Evolutionary conservation across 2,888 invertebrate genomes (phyloP).

Genomic region (Cephus runcator): DNA sequence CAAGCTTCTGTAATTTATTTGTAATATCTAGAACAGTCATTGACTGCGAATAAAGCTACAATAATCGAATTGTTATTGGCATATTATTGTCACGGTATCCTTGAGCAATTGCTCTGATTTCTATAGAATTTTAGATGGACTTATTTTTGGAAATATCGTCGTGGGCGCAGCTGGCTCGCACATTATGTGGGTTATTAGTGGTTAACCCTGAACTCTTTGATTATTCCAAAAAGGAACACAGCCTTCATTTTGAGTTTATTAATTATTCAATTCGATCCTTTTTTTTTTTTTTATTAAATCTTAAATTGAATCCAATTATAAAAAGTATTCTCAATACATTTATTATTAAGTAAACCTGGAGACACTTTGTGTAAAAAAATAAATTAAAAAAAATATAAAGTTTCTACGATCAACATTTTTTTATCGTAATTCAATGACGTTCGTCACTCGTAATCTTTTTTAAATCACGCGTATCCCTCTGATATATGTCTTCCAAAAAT

Average conservation of each 20-base stretch:
- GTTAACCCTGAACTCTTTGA: neutral
- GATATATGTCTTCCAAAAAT: neutral
- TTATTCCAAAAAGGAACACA: neutral
- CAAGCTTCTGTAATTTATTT: neutral
- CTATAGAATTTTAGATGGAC: neutral
- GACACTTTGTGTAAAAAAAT: too few relatives aligned
- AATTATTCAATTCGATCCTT: neutral
- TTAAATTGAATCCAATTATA: too few relatives aligned
- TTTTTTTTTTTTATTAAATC: too few relatives aligned
- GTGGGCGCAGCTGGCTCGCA: slow-evolving; percentile 3
- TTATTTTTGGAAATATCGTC: slow-evolving; percentile 1
- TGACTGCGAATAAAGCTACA: neutral
- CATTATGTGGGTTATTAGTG: neutral
- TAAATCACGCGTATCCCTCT: neutral
- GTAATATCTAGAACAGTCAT: neutral
- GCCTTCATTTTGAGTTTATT: neutral
- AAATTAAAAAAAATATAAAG: neutral
- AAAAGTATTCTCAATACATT: too few relatives aligned
- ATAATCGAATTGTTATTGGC: neutral
- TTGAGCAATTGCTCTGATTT: neutral
- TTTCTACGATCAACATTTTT: neutral
- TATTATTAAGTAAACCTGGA: too few relatives aligned
- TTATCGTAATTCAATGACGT: neutral
- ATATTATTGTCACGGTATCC: neutral
- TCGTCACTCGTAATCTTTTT: neutral